Evolutionary conservation across 2,888 invertebrate genomes (phyloP).

Genomic region (Lasioglossum morio): DNA sequence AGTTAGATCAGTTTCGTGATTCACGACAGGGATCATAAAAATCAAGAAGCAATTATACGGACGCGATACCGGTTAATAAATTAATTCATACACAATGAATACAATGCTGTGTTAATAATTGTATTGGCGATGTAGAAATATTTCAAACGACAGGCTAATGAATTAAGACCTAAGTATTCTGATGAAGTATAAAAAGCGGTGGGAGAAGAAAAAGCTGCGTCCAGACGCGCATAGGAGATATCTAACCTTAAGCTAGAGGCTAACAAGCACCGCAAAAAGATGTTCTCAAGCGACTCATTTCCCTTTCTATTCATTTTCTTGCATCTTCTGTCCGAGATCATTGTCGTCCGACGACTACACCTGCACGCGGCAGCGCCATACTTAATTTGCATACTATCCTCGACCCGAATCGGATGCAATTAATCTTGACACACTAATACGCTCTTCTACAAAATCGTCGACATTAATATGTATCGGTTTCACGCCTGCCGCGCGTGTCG

Average conservation of each 20-base stretch:
- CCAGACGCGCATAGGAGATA: too few relatives aligned
- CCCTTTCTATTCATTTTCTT: not conserved
- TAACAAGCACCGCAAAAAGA: not conserved
- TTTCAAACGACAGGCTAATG: not conserved
- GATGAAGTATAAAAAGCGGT: too few relatives aligned
- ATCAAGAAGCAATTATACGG: too few relatives aligned
- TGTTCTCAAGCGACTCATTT: not conserved
- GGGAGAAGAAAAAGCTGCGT: too few relatives aligned
- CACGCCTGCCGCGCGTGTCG: not conserved
- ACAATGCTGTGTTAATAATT: not conserved
- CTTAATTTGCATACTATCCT: constrained; percentile 46
- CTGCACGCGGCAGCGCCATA: not conserved
- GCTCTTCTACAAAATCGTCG: constrained; percentile 27
- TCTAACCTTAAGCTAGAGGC: too few relatives aligned
- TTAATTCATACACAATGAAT: too few relatives aligned
- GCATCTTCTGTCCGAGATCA: not conserved
- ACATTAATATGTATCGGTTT: constrained; percentile 43
- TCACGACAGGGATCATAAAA: too few relatives aligned
- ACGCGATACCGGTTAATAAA: too few relatives aligned
- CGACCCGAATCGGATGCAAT: constrained; percentile 49
- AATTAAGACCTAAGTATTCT: too few relatives aligned
- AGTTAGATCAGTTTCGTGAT: too few relatives aligned
- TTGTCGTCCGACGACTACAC: not conserved
- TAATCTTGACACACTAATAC: constrained; percentile 26
- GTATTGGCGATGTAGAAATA: not conserved